Conservation (phyloP, 2,797 vertebrate genomes). For the Catharus ustulatus region DNA sequence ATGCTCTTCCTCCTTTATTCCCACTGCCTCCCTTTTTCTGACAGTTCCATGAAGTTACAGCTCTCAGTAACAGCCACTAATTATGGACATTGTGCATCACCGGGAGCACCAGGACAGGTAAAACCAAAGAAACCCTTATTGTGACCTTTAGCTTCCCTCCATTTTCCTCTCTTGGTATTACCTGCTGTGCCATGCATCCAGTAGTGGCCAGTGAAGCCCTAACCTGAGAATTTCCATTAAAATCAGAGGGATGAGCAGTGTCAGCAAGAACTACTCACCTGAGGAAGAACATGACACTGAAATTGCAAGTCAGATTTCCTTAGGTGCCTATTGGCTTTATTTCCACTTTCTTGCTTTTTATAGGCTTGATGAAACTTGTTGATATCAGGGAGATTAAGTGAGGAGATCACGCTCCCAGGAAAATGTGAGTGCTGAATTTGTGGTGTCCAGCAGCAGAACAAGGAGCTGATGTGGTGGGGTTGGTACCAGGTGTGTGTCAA, state of each 20-base stretch:
- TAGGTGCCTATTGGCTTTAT: background rate
- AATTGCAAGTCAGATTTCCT: background rate
- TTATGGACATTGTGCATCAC: accelerated
- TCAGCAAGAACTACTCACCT: background rate
- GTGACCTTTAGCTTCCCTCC: background rate
- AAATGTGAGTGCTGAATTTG: background rate
- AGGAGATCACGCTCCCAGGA: background rate
- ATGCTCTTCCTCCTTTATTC: background rate
- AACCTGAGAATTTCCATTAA: background rate
- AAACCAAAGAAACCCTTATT: accelerated
- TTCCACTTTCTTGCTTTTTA: background rate
- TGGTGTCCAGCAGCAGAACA: background rate
- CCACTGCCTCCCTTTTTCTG: background rate
- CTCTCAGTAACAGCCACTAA: background rate
- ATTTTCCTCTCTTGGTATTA: background rate
- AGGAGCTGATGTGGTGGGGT: background rate
- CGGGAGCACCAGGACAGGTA: background rate
- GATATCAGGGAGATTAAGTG: background rate
- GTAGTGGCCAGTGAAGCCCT: background rate
- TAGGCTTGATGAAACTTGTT: background rate
- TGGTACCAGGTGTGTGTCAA: background rate
- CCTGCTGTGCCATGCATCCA: accelerated
- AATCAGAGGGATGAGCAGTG: background rate
- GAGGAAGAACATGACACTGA: background rate
- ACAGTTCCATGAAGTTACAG: background rate